Evolutionary conservation across 1,140 invertebrate genomes (phyloP), one percentile per base, ranked within the genome.

Genomic region (Cydia splendana): DNA sequence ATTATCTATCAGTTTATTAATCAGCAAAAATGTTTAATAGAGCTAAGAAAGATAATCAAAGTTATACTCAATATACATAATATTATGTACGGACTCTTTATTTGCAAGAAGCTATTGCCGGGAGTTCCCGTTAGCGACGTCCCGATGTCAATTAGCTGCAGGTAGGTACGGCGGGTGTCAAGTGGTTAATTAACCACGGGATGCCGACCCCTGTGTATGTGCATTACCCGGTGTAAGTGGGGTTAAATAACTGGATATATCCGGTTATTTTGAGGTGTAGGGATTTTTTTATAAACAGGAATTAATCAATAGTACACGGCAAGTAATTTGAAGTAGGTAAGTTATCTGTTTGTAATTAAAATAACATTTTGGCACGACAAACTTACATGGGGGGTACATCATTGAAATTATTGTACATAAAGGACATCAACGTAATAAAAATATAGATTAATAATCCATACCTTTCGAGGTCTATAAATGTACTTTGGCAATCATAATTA

Each of bases 81-180:
- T 24, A 24, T 3, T 42, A 42, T 42, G 15, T 51, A n/a, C n/a
- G 4, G 15, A n/a, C n/a, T 18, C 53, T 57, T 57, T 57, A 1
- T 6, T 57, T 57, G 6, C n/a, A 57, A 57, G 53, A n/a, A 57
- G 53, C 53, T n/a, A 18, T 57, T 7, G 53, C 15, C 0, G n/a
- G 53, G 15, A 42, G 7, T 42, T 42, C 38, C 38, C 38, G 38
- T 10, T 38, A 42, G 38, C 57, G 57, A 24, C 9, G 57, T 62
- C 57, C 57, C 57, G 57, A 24, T 62, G 57, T 62, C 57, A 62
- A 62, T 62, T 62, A 62, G 57, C 57, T 62, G 20, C 57, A 62
- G 57, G 57, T 62, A 62, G 57, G 57, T 62, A 62, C 57, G 20
- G 51, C 51, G 15, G 48, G 53, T 62, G 57, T 62, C 57, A 62